Conservation (phyloP, 1,140 invertebrate genomes). For the Drosophila kikkawai region DNA sequence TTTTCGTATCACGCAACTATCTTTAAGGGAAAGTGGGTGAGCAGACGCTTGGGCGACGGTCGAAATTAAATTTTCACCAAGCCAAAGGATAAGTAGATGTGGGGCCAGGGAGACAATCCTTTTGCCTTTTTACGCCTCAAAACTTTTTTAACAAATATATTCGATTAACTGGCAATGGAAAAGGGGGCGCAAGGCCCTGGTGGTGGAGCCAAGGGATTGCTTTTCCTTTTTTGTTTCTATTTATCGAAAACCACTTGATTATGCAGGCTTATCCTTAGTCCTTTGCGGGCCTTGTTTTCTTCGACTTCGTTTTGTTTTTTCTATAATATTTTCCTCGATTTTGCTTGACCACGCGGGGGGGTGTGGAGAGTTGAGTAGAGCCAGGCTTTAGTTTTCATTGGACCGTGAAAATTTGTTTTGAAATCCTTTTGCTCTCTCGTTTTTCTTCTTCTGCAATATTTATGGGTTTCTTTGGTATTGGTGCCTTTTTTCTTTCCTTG, state of each 20-base stretch:
- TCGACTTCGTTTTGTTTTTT: constrained; percentile 49
- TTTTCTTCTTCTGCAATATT: constrained; percentile 61
- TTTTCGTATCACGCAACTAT: constrained; percentile 19
- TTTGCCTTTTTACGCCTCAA: constrained; percentile 78
- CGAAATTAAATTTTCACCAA: constrained; percentile 73
- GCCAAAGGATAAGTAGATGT: constrained; percentile 39
- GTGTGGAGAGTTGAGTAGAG: neutral
- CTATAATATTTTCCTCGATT: constrained; percentile 38
- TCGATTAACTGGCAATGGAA: constrained; percentile 71
- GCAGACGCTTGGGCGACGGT: constrained; percentile 3
- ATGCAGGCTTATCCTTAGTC: constrained; percentile 77
- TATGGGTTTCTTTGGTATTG: constrained; percentile 61
- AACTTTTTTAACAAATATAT: constrained; percentile 82
- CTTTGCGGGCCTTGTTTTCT: constrained; percentile 41
- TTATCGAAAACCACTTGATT: constrained; percentile 84
- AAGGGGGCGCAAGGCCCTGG: constrained; percentile 1
- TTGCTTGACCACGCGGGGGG: constrained; percentile 30
- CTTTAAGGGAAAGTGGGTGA: neutral
- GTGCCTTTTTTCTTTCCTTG: constrained; percentile 23
- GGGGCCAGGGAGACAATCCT: neutral
- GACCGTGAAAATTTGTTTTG: constrained; percentile 73
- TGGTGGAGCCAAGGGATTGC: constrained; percentile 3
- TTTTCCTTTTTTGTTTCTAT: constrained; percentile 64
- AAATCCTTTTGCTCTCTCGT: constrained; percentile 68
- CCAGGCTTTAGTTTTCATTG: constrained; percentile 61